Conservation (phyloP, 2,113 vertebrate species). For the Australoheros scitulus region DNA sequence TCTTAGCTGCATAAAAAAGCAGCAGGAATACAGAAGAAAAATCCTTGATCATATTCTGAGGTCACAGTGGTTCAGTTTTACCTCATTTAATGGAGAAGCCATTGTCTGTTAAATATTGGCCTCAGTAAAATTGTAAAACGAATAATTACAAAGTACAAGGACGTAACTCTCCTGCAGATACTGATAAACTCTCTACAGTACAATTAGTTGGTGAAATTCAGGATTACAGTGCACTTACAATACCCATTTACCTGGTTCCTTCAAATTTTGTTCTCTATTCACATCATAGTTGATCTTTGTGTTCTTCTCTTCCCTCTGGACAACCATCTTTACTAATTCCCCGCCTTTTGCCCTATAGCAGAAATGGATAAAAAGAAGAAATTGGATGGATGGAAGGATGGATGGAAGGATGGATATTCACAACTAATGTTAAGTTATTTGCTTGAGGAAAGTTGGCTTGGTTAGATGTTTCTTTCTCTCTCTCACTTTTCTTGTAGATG, state of each 20-base stretch:
- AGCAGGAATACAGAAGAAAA: not conserved
- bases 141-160: not conserved
- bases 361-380: no score
- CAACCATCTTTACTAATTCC: no score
- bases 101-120: not conserved
- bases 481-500: no score
- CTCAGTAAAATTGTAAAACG: not conserved
- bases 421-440: not conserved
- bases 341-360: no score
- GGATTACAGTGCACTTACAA: not conserved
- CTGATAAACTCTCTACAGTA: not conserved
- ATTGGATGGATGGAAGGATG: no score
- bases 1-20: not conserved
- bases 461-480: no score
- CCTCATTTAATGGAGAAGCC: not conserved
- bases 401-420: not conserved
- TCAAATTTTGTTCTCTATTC: not conserved
- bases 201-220: not conserved
- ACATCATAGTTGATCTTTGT: slow-evolving; percentile 7
- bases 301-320: slow-evolving; percentile 5
- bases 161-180: not conserved
- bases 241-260: not conserved
- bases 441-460: no score
- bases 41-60: not conserved
- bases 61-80: not conserved